Evolutionary conservation across 2,113 vertebrate genomes (phyloP).

Genomic region (Cromileptes altivelis): DNA sequence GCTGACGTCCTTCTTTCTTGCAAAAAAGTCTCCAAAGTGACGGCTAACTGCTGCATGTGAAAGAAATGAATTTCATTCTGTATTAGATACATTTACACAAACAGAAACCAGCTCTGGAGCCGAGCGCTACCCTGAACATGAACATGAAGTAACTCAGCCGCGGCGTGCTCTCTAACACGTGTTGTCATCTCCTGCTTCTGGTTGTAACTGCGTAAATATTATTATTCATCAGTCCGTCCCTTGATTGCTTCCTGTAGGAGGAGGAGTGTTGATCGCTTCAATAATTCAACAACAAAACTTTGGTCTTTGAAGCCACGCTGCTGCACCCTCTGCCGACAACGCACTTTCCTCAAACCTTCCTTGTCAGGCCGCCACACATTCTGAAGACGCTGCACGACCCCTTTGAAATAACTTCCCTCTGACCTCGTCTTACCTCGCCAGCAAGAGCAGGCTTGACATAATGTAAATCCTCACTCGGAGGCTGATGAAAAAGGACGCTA

Average conservation of each 20-base stretch:
- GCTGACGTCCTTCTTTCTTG: not conserved
- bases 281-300: constrained; percentile 77
- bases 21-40: too few relatives aligned
- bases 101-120: not conserved
- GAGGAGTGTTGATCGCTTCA: constrained; percentile 70
- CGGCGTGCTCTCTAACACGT: not conserved
- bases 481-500: constrained; percentile 71
- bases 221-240: constrained; percentile 36
- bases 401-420: constrained; percentile 67
- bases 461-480: constrained; percentile 49
- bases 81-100: too few relatives aligned
- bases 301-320: constrained; percentile 70
- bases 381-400: constrained; percentile 28
- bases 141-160: not conserved
- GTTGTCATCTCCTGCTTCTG: not conserved
- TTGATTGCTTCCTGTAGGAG: constrained; percentile 30
- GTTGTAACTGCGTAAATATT: constrained; percentile 17
- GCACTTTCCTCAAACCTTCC: constrained; percentile 59
- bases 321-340: constrained; percentile 51
- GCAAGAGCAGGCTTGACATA: constrained; percentile 42
- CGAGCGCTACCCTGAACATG: too few relatives aligned
- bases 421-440: constrained; percentile 54
- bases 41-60: too few relatives aligned
- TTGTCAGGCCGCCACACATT: constrained; percentile 5
- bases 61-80: too few relatives aligned